Percentiles rank a stretch among this genome's conserved stretches.
These are phyloP conservation scores for Tachina lurida DNA, from an alignment of 2,888 invertebrate species.

Conservation along the genomic window DNA sequence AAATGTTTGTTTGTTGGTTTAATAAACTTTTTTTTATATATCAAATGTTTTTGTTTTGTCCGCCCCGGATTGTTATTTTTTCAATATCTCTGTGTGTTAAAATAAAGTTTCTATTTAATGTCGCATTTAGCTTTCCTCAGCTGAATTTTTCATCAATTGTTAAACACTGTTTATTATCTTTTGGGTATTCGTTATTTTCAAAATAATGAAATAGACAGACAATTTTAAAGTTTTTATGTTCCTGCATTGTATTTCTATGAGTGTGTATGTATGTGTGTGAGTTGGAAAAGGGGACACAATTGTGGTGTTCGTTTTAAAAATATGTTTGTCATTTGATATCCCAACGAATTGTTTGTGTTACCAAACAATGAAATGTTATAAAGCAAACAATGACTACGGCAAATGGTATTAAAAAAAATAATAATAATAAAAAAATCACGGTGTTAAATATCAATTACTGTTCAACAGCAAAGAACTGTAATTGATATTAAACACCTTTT, in stretches of 20 bases:
- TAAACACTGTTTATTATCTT: background rate
- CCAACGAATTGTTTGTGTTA: background rate
- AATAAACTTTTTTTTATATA: background rate
- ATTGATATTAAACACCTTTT: background rate
- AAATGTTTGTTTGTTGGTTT: background rate
- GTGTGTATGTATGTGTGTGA: no score
- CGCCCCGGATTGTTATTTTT: no score
- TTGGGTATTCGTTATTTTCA: background rate
- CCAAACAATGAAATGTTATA: background rate
- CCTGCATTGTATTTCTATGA: background rate
- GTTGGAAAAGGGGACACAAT: background rate
- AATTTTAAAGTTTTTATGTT: background rate
- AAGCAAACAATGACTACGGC: background rate
- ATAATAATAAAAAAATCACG: background rate
- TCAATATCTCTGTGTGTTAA: background rate
- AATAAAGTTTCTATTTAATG: background rate
- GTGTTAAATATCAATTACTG: conserved; percentile 3
- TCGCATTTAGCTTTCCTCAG: no score
- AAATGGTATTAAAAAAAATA: background rate
- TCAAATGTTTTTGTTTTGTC: no score
- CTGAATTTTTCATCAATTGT: background rate
- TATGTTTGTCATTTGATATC: conserved; percentile 6
- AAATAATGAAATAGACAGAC: background rate
- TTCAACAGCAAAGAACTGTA: background rate
- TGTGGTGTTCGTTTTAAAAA: background rate